Evolutionary conservation across 2,113 vertebrate genomes (phyloP).

Genomic region (Meles meles): DNA sequence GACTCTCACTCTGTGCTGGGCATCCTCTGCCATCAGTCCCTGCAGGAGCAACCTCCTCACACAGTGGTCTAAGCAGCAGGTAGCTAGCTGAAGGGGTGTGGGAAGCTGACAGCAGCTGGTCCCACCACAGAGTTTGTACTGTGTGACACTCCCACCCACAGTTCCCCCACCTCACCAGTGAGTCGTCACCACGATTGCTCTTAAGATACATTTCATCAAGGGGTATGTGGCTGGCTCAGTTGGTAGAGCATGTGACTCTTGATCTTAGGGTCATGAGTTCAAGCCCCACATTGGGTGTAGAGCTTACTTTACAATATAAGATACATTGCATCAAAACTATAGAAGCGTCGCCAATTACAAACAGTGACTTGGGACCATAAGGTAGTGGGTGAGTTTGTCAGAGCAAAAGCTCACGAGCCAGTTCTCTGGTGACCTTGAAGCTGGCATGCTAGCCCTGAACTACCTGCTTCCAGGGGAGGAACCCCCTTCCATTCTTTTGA

Average conservation of each 20-base stretch:
- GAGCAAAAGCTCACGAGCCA: neutral
- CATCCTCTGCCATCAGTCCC: neutral
- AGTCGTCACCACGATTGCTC: neutral
- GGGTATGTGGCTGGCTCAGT: neutral
- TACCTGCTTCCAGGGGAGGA: neutral
- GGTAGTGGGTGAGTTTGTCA: neutral
- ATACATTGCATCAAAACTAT: neutral
- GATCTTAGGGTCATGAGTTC: neutral
- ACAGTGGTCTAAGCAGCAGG: neutral
- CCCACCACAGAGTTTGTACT: neutral
- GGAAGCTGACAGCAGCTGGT: neutral
- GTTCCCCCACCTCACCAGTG: neutral
- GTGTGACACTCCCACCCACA: neutral
- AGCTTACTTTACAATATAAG: neutral
- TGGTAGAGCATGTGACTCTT: neutral
- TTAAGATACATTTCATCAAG: slow-evolving; percentile 5
- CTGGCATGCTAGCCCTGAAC: neutral
- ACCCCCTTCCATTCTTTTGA: neutral
- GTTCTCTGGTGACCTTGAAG: neutral
- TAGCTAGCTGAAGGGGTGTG: neutral
- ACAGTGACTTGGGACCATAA: neutral
- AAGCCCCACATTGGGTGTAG: neutral
- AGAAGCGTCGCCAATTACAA: neutral
- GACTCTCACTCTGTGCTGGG: neutral
- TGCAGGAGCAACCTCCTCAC: neutral